phyloP scores from a whole-genome alignment of 2,888 invertebrate genomes.

The Eurois occulta region DNA sequence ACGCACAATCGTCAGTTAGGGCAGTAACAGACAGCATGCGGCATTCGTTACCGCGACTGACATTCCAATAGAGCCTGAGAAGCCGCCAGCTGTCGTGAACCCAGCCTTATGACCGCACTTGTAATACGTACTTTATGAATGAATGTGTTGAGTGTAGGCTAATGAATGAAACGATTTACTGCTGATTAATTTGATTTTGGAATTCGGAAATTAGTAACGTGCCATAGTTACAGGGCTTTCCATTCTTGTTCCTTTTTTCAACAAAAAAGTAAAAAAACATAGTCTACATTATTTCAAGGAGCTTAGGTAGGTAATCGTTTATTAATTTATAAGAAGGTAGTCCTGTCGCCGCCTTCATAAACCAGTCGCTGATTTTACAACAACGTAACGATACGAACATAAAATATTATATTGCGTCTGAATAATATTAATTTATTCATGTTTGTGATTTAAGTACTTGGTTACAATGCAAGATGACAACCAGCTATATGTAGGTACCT shows the following conservation, averaged over 20 bases:
- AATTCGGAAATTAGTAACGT: background rate
- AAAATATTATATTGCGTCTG: background rate
- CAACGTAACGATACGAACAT: background rate
- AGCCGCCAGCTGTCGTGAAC: slow-evolving; percentile 70
- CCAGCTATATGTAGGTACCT: background rate
- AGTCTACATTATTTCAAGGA: background rate
- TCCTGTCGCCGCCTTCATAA: background rate
- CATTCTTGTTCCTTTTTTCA: background rate
- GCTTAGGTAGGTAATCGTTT: background rate
- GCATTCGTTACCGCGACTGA: slow-evolving; percentile 82
- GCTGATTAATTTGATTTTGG: slow-evolving; percentile 22
- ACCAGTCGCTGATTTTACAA: slow-evolving; percentile 9
- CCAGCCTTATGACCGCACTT: slow-evolving; percentile 69
- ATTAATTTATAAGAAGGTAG: background rate
- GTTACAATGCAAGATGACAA: slow-evolving; percentile 4
- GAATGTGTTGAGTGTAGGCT: slow-evolving; percentile 71
- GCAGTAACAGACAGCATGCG: slow-evolving; percentile 72
- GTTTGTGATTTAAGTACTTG: background rate
- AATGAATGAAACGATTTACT: slow-evolving; percentile 68
- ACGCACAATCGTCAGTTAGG: slow-evolving; percentile 78
- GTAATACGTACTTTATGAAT: slow-evolving; percentile 76
- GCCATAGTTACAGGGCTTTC: background rate
- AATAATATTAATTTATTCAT: slow-evolving; percentile 15
- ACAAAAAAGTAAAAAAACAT: background rate
- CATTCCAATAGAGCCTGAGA: slow-evolving; percentile 79